These are phyloP conservation scores for Leucopsar rothschildi DNA, from an alignment of 2,113 vertebrate genomes.

Conservation along the genomic window DNA sequence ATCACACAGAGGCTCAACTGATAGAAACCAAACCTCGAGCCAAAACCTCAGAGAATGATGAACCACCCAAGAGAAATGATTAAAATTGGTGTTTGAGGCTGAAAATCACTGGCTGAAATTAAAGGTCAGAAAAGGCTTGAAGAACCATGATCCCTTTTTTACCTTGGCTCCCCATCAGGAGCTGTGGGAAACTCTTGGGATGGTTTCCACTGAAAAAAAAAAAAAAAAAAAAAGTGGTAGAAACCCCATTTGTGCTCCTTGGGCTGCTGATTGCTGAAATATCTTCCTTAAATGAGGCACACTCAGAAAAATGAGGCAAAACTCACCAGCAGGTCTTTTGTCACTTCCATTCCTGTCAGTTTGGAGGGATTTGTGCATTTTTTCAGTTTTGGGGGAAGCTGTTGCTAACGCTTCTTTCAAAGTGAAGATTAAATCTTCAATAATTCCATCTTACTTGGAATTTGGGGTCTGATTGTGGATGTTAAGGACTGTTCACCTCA, in stretches of 20 bases:
- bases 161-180: not conserved
- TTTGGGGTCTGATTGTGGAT: not conserved
- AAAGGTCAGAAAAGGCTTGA: not conserved
- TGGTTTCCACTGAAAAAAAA: not conserved
- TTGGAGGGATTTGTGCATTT: not conserved
- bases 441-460: not conserved
- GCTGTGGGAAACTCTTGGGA: not conserved
- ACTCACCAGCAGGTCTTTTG: not conserved
- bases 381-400: not conserved
- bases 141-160: not conserved
- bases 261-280: not conserved
- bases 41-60: fast-evolving
- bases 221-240: not conserved
- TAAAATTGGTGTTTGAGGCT: not conserved
- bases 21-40: not conserved
- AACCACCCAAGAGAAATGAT: not conserved
- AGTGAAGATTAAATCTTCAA: not conserved
- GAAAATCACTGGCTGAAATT: not conserved
- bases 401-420: fast-evolving
- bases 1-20: fast-evolving
- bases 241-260: fast-evolving
- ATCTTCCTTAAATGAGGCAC: not conserved
- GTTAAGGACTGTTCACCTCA: not conserved
- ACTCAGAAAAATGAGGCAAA: not conserved
- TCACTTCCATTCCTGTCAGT: not conserved